A percentile compares a stretch with the other conserved stretches of the same genome.
Evolutionary conservation across 92 coral and sea anemone genomes (phyloP).

Genomic region (Virgularia gustaviana): DNA sequence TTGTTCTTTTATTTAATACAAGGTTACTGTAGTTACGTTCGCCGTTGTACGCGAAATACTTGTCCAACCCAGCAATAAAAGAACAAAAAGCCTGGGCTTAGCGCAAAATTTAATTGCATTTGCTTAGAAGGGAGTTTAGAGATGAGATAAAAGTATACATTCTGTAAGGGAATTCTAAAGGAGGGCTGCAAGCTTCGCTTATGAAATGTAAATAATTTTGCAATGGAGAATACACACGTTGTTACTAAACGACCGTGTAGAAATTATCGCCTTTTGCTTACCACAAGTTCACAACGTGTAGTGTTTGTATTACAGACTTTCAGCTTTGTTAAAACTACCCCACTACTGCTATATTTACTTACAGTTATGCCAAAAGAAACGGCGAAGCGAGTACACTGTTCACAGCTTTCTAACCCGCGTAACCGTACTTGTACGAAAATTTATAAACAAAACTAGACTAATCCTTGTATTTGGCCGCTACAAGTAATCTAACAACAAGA

Average conservation of each 20-base stretch:
- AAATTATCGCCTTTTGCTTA: too few relatives aligned
- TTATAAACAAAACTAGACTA: constrained; percentile 23
- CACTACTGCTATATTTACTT: constrained; percentile 33
- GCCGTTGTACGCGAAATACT: too few relatives aligned
- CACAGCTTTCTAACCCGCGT: constrained; percentile 4
- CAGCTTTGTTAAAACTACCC: background rate
- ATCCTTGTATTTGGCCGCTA: constrained; percentile 16
- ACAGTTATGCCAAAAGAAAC: constrained; percentile 33
- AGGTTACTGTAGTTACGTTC: too few relatives aligned
- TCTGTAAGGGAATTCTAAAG: too few relatives aligned
- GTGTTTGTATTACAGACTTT: constrained; percentile 23
- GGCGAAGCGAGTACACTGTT: background rate
- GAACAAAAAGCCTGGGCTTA: too few relatives aligned
- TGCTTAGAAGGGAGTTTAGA: too few relatives aligned
- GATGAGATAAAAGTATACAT: too few relatives aligned
- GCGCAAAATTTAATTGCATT: too few relatives aligned
- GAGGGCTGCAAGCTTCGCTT: background rate
- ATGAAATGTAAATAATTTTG: background rate
- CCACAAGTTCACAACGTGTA: too few relatives aligned
- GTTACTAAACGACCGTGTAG: too few relatives aligned
- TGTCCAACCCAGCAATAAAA: too few relatives aligned
- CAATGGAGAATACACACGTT: background rate
- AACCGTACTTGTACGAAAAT: constrained; percentile 24
- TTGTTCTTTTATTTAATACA: too few relatives aligned
- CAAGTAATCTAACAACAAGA: constrained; percentile 9